These are phyloP conservation scores for Drosophila sp. DNA, from an alignment of 1,140 invertebrate species.

Conservation along the genomic window DNA sequence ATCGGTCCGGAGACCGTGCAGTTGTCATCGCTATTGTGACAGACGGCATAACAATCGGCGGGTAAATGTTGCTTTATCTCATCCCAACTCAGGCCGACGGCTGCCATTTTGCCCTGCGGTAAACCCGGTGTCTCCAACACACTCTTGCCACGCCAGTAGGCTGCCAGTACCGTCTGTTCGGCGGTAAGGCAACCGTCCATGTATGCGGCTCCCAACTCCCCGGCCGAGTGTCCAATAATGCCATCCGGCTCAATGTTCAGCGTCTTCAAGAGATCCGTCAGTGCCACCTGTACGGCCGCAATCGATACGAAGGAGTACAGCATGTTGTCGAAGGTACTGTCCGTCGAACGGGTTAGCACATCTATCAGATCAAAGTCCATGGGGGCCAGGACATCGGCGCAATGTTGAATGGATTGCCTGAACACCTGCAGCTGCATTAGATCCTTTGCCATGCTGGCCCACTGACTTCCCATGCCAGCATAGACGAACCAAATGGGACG, in stretches of 20 bases:
- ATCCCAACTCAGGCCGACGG: constrained; percentile 94
- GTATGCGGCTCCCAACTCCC: constrained; percentile 97
- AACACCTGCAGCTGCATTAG: constrained; percentile 93
- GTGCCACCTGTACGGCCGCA: constrained; percentile 96
- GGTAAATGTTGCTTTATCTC: constrained; percentile 91
- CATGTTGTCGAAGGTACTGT: constrained; percentile 92
- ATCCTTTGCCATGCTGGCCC: constrained; percentile 95
- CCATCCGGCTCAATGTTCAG: constrained; percentile 94
- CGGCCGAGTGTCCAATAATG: constrained; percentile 97
- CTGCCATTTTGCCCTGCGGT: constrained; percentile 92
- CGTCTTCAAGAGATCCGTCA: constrained; percentile 93
- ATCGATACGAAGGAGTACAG: constrained; percentile 96
- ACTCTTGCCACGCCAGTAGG: constrained; percentile 95
- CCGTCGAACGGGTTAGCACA: constrained; percentile 90
- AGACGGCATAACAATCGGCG: constrained; percentile 92
- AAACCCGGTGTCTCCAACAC: constrained; percentile 91
- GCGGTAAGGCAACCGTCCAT: constrained; percentile 96
- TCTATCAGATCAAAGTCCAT: constrained; percentile 92
- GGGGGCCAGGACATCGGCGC: constrained; percentile 86
- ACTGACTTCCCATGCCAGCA: constrained; percentile 98
- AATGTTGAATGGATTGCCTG: constrained; percentile 90
- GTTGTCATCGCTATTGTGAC: constrained; percentile 96
- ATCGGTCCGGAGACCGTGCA: constrained; percentile 96
- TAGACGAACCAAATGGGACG: constrained; percentile 97
- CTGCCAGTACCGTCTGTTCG: constrained; percentile 96